Evolutionary conservation across 2,113 vertebrate species (phyloP), one percentile per base, ranked within the genome.

Genomic region (Rhinolophus ferrumequinum): DNA sequence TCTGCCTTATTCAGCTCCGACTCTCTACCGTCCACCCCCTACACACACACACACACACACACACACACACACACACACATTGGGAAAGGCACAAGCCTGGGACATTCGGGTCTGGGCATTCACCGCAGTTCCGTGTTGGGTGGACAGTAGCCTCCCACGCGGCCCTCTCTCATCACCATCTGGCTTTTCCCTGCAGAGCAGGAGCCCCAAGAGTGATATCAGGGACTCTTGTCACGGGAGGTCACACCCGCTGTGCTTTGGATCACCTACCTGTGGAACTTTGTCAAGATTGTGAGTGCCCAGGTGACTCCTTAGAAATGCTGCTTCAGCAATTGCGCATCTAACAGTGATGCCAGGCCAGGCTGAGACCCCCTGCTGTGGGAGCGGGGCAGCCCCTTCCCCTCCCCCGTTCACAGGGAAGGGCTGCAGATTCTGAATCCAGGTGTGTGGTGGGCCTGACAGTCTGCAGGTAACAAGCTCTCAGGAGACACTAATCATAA

Each of bases 241-340:
- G 7, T n/a, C 38, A 33, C 10, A 1, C 60, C 14, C 10, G 6
- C 0, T 33, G 18, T 56, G 9, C 28, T 12, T 12, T 9, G 24
- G 58, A 14, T 54, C 44, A 76, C 28, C 16, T 33, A 76, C 28
- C 16, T 33, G 44, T n/a, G 69, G 19, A 19, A 41, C 26, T 76
- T 66, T 15, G 12, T 64, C 50, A 84, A 64, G 15, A 33, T 15
- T 5, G 24, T 26, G 5, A 50, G 41, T 30, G 18, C 24, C n/a
- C 26, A 33, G 33, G n/a, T 33, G 80, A 62, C 44, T 9, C 24
- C n/a, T 30, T 64, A 54, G n/a, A 18, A 52, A 33, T 24, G 44
- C 26, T 22, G 44, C 16, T 64, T 83, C 8, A 41, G 41, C 67
- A 38, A n/a, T 33, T 15, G 0, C 18, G 24, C 54, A 38, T 24